Conservation (phyloP, 2,113 vertebrate genomes). For the Casuarius casuarius region DNA sequence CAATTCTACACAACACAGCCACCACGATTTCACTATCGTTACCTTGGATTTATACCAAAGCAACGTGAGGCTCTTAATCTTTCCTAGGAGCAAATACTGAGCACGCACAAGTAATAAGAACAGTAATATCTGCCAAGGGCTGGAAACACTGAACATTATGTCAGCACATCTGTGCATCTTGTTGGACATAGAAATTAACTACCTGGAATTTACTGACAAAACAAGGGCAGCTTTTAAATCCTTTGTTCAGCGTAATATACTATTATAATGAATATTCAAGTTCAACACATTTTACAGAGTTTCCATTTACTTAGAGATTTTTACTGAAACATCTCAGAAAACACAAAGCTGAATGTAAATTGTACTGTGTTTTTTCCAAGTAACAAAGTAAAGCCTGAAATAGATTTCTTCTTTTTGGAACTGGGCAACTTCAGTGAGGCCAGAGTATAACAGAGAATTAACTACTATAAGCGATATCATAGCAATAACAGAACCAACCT, state of each 20-base stretch:
- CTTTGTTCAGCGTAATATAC: slow-evolving; percentile 4
- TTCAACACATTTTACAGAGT: not conserved
- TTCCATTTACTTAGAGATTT: slow-evolving; percentile 23
- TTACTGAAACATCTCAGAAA: slow-evolving; percentile 23
- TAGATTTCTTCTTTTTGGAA: slow-evolving; percentile 21
- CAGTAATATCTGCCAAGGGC: slow-evolving; percentile 55
- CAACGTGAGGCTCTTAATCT: not conserved
- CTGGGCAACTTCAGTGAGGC: not conserved
- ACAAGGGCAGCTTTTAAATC: slow-evolving; percentile 23
- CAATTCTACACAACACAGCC: not conserved
- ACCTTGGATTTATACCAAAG: not conserved
- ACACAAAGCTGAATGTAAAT: slow-evolving; percentile 17
- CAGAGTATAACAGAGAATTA: slow-evolving; percentile 31
- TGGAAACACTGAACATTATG: slow-evolving; percentile 40
- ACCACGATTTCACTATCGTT: not conserved
- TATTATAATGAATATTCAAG: slow-evolving; percentile 22
- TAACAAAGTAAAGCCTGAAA: slow-evolving; percentile 29
- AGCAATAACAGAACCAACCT: slow-evolving; percentile 38
- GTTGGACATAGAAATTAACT: slow-evolving; percentile 67
- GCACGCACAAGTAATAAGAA: not conserved
- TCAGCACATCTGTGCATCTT: slow-evolving; percentile 55
- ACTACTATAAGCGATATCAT: not conserved
- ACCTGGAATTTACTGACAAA: slow-evolving; percentile 46
- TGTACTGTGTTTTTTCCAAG: slow-evolving; percentile 11
- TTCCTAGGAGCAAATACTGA: not conserved